A percentile compares a stretch with the other conserved stretches of the same genome.
phyloP scores from a whole-genome alignment of 2,113 vertebrate genomes.

The Procavia capensis region DNA sequence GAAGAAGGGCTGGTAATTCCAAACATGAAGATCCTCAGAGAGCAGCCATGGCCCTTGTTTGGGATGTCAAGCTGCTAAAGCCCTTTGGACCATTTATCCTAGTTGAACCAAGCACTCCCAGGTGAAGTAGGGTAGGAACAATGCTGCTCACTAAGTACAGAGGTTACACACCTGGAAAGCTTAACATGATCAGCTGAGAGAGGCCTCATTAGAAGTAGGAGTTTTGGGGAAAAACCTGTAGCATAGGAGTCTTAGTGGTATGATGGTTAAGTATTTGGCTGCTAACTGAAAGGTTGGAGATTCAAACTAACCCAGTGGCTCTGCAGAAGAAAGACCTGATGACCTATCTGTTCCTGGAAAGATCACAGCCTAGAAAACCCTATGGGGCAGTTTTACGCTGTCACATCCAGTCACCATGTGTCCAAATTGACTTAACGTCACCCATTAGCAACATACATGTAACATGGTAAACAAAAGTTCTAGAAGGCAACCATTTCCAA shows the following conservation, averaged over 20 bases:
- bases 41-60: not conserved
- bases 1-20: not conserved
- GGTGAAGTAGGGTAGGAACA: not conserved
- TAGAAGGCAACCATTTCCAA: slow-evolving; percentile 23
- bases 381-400: not conserved
- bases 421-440: not conserved
- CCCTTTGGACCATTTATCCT: not conserved
- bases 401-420: not conserved
- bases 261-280: not conserved
- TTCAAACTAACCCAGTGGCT: not conserved
- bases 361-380: not conserved
- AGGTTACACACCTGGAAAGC: not conserved
- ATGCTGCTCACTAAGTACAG: not conserved
- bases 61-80: not conserved
- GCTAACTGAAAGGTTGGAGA: not conserved
- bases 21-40: not conserved
- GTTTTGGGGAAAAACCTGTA: not conserved
- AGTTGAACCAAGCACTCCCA: not conserved
- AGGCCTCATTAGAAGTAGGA: not conserved
- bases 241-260: not conserved
- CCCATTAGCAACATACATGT: not conserved
- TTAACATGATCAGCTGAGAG: not conserved
- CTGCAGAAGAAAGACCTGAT: not conserved
- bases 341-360: not conserved
- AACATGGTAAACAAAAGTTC: not conserved